Evolutionary conservation across 2,113 vertebrate species (phyloP).

Genomic region (Danio rerio): DNA sequence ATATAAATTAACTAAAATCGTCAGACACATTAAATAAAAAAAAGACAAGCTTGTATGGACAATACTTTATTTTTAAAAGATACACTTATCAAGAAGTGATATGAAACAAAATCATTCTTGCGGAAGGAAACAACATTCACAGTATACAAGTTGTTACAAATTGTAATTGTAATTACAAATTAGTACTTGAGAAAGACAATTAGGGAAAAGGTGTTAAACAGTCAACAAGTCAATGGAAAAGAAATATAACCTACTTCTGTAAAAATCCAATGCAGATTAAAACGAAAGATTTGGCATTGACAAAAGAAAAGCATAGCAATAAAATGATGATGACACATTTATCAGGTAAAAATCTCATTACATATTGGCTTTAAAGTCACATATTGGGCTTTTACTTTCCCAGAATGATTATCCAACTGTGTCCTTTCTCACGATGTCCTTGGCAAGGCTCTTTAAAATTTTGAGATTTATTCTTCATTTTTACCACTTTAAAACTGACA

Average conservation of each 20-base stretch:
- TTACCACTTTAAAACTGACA: not conserved
- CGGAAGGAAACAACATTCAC: constrained; percentile 18
- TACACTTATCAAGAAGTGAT: constrained; percentile 1
- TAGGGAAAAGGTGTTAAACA: not conserved
- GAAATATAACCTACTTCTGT: not conserved
- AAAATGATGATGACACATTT: not conserved
- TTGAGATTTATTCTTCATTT: not conserved
- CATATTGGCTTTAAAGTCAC: not conserved
- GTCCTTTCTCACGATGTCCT: too few relatives aligned
- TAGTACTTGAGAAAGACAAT: not conserved
- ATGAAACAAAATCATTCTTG: not conserved
- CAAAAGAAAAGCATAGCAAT: not conserved
- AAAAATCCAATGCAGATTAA: not conserved
- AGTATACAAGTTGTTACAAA: constrained; percentile 21
- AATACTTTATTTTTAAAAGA: constrained; percentile 29
- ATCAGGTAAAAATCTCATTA: not conserved
- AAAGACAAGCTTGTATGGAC: not conserved
- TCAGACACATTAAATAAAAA: not conserved
- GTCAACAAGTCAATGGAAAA: not conserved
- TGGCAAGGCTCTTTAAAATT: too few relatives aligned
- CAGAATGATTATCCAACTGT: too few relatives aligned
- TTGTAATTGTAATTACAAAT: not conserved
- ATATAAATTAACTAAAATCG: too few relatives aligned
- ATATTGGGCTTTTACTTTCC: too few relatives aligned
- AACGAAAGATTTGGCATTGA: not conserved